Base-by-base conservation (phyloP, 2,797 vertebrate species). In the Anguilla megastoma region DNA sequence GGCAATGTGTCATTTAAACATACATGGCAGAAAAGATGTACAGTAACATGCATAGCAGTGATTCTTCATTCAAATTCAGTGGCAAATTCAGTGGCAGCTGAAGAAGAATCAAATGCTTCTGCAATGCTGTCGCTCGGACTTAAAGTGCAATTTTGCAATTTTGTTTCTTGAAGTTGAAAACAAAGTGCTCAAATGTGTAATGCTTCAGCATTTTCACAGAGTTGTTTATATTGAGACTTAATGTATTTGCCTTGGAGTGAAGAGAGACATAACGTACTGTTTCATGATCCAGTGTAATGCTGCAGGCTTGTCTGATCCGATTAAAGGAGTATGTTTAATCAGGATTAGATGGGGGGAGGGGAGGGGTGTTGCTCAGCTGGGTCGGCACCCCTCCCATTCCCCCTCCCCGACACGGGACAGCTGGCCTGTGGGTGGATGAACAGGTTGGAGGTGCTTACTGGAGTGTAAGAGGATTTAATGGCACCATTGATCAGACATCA, bases 401-500 rank as follows among this genome's bases (percentile, higher is more conserved):
- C 52, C 54, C 86, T 48, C 58, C 56, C 41, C 63, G 9, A 50
- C 30, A 27, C 50, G 93, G 94, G 95, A 95, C 95, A 96, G 95
- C 94, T 96, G 95, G 95, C 93, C 92, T 87, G 89, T 91, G 92
- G 92, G 93, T 90, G 58, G 85, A 88, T 88, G 60, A 90, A 86
- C 74, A 71, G 56, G 93, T 93, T 93, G 90, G 91, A 94, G 93
- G 95, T 94, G 94, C 94, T 96, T 95, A 95, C 92, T 79, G 91
- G 0, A 87, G 91, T 89, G 92, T 94, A 95, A 95, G 93, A 94
- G 93, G 94, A 94, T 96, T 96, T 95, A 92, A 90, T 95, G 94
- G 92, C 94, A 95, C 94, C 93, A 96, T 92, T 94, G 94, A 95
- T 96, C 94, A 95, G 94, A 95, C 94, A 95, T 94, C 94, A 94